Conservation (phyloP, 2,113 vertebrate genomes). For the Poeciliopsis turrubarensis region DNA sequence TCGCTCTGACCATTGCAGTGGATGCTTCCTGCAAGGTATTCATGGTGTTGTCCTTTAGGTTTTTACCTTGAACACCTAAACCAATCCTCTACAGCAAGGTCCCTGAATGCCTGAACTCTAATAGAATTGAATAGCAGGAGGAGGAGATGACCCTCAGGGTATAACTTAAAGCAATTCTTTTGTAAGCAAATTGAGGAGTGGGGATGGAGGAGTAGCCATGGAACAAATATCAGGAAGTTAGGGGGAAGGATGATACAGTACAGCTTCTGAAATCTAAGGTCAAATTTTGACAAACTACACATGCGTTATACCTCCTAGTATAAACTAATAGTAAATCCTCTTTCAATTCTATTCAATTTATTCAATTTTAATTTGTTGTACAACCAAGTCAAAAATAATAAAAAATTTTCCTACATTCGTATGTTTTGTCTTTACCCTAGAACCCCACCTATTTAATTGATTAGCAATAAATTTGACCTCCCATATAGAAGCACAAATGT, state of each 20-base stretch:
- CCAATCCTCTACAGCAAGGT: constrained; percentile 39
- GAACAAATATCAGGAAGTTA: constrained; percentile 7
- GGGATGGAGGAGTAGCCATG: neutral
- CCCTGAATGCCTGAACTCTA: constrained; percentile 29
- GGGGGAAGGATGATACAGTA: constrained; percentile 26
- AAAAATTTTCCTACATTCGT: neutral
- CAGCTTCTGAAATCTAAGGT: constrained; percentile 31
- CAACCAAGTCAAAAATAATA: neutral
- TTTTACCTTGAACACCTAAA: constrained; percentile 58
- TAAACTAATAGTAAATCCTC: neutral
- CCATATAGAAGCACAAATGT: neutral
- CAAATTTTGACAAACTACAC: constrained; percentile 17
- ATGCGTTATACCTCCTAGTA: constrained; percentile 12
- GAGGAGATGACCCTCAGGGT: constrained; percentile 36
- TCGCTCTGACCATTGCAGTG: constrained; percentile 1
- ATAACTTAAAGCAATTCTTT: constrained; percentile 45
- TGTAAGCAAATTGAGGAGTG: constrained; percentile 47
- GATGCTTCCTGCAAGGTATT: constrained; percentile 26
- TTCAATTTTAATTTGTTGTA: neutral
- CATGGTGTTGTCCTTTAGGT: constrained; percentile 14
- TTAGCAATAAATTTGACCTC: neutral
- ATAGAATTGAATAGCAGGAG: constrained; percentile 49
- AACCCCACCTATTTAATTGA: neutral
- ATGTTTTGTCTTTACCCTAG: neutral
- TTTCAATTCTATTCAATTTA: neutral